phyloP scores from a whole-genome alignment of 2,888 invertebrate species.

The Lissocephala sabroskyi region DNA sequence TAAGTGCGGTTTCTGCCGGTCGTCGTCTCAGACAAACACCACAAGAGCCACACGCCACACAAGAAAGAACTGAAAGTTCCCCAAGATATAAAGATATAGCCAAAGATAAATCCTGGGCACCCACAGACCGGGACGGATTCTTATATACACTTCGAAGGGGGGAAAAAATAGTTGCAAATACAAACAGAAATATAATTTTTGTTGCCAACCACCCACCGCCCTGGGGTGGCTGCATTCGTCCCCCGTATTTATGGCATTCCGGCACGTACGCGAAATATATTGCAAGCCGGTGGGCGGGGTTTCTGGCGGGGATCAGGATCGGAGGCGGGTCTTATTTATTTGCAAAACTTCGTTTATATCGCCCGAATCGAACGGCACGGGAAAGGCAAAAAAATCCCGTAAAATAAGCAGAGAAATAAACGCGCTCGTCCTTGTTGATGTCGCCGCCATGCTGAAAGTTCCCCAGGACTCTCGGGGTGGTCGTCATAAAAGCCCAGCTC shows the following conservation, averaged over 20 bases:
- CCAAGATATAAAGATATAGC: no score
- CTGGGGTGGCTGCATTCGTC: background rate
- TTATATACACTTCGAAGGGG: no score
- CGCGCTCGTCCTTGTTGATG: conserved; percentile 47
- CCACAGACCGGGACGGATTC: no score
- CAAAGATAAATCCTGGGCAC: no score
- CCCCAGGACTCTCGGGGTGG: conserved; percentile 12
- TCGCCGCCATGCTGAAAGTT: no score
- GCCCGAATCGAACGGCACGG: no score
- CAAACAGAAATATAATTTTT: conserved; percentile 66
- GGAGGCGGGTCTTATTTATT: conserved; percentile 52
- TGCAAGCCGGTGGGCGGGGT: conserved; percentile 44
- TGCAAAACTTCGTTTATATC: conserved; percentile 58
- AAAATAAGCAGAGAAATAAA: conserved; percentile 6
- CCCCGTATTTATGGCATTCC: conserved; percentile 57
- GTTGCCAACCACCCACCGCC: conserved; percentile 34
- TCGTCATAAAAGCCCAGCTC: conserved; percentile 39
- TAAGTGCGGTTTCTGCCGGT: conserved; percentile 16
- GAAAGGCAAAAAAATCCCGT: conserved; percentile 17
- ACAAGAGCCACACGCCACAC: no score
- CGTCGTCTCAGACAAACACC: no score
- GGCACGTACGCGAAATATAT: conserved; percentile 63
- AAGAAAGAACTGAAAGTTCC: no score
- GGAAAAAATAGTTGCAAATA: conserved; percentile 57
- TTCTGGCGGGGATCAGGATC: background rate